A percentile compares a stretch with the other conserved stretches of the same genome.
Evolutionary conservation across 2,888 invertebrate species (phyloP).

Genomic region (Laspeyria flexula): DNA sequence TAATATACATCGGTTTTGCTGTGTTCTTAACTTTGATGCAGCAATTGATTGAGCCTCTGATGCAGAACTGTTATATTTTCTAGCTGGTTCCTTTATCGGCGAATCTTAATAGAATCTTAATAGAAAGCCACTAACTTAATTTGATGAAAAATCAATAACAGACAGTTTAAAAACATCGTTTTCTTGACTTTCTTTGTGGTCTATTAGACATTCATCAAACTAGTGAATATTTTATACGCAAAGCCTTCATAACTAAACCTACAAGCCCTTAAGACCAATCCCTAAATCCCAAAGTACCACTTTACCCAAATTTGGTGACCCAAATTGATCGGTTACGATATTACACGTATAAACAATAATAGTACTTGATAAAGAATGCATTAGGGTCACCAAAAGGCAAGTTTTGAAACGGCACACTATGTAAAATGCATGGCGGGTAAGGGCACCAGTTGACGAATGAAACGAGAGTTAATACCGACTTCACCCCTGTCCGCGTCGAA

Average conservation of each 20-base stretch:
- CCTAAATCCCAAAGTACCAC: conserved; percentile 8
- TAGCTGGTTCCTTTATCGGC: too few species aligned
- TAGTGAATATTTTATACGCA: neutral
- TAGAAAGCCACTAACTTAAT: too few species aligned
- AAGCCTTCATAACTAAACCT: neutral
- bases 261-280: neutral
- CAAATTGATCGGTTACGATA: conserved; percentile 27
- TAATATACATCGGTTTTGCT: too few species aligned
- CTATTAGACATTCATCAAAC: too few species aligned
- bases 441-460: conserved; percentile 74
- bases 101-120: too few species aligned
- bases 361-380: conserved; percentile 30
- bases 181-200: too few species aligned
- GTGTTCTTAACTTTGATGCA: too few species aligned
- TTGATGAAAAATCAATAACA: too few species aligned
- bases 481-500: conserved; percentile 74
- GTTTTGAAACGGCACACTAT: conserved; percentile 54
- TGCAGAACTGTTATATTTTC: too few species aligned
- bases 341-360: conserved; percentile 39
- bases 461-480: conserved; percentile 75
- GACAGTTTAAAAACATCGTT: too few species aligned
- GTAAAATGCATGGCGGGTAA: conserved; percentile 66
- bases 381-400: conserved; percentile 43
- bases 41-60: too few species aligned
- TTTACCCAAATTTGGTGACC: conserved; percentile 7